phyloP scores from a whole-genome alignment of 2,888 invertebrate genomes.

The Agrochola lota region DNA sequence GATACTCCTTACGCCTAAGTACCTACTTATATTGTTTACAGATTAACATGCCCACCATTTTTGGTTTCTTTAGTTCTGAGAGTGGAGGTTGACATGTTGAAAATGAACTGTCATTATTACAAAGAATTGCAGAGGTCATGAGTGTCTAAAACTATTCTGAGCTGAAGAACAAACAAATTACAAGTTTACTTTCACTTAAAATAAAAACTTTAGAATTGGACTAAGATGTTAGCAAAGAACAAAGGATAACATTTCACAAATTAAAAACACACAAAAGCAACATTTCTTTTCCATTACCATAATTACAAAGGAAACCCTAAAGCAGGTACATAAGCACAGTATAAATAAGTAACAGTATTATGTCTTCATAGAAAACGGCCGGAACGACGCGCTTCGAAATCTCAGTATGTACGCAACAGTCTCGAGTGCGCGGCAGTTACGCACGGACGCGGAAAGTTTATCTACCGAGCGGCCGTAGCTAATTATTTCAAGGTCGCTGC shows the following conservation, averaged over 20 bases:
- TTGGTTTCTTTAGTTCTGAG: not conserved
- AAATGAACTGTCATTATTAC: not conserved
- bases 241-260: not conserved
- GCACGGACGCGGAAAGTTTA: too few relatives aligned
- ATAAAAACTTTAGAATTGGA: too few relatives aligned
- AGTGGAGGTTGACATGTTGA: not conserved
- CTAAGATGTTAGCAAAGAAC: not conserved
- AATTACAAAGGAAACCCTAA: conserved; percentile 11
- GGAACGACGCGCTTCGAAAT: too few relatives aligned
- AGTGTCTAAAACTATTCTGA: not conserved
- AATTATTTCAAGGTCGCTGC: too few relatives aligned
- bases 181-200: too few relatives aligned
- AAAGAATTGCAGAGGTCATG: too few relatives aligned
- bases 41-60: not conserved
- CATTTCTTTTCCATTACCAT: conserved; percentile 5
- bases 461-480: too few relatives aligned
- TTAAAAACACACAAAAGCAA: not conserved
- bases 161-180: not conserved
- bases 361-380: too few relatives aligned
- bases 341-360: too few relatives aligned
- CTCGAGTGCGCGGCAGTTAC: too few relatives aligned
- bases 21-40: not conserved
- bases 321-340: not conserved
- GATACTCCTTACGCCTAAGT: not conserved
- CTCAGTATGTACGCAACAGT: too few relatives aligned